Conservation (phyloP, 2,888 invertebrate genomes). For the Troilus luridus region DNA sequence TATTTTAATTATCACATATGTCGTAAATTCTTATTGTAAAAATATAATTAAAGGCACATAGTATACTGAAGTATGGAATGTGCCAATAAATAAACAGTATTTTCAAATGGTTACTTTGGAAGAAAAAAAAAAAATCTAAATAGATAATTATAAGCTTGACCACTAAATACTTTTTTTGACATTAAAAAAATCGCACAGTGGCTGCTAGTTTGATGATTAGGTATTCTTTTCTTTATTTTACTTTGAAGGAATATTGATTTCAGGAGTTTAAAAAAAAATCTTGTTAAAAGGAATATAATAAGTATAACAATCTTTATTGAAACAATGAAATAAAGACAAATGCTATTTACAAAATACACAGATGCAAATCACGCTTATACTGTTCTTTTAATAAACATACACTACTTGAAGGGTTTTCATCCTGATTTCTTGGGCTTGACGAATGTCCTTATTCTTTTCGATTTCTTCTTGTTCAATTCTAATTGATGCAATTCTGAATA, state of each 20-base stretch:
- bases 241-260: not conserved
- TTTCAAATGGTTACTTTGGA: too few relatives aligned
- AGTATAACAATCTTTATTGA: not conserved
- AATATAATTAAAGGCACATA: too few relatives aligned
- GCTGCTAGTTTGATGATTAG: not conserved
- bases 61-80: too few relatives aligned
- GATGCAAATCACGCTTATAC: not conserved
- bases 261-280: not conserved
- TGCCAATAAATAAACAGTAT: too few relatives aligned
- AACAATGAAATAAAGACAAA: constrained; percentile 20
- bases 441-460: constrained; percentile 76
- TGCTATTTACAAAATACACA: not conserved
- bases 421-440: constrained; percentile 70
- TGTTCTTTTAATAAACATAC: not conserved
- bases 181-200: not conserved
- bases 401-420: constrained; percentile 54
- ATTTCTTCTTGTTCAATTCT: constrained; percentile 76
- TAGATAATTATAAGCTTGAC: too few relatives aligned
- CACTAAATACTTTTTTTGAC: not conserved
- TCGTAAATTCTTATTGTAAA: too few relatives aligned
- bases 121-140: too few relatives aligned
- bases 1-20: too few relatives aligned
- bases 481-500: constrained; percentile 81
- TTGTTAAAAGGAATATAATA: not conserved
- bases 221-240: not conserved